These are phyloP conservation scores for Elgaria multicarinata DNA, from an alignment of 2,113 vertebrate genomes.

Conservation along the genomic window DNA sequence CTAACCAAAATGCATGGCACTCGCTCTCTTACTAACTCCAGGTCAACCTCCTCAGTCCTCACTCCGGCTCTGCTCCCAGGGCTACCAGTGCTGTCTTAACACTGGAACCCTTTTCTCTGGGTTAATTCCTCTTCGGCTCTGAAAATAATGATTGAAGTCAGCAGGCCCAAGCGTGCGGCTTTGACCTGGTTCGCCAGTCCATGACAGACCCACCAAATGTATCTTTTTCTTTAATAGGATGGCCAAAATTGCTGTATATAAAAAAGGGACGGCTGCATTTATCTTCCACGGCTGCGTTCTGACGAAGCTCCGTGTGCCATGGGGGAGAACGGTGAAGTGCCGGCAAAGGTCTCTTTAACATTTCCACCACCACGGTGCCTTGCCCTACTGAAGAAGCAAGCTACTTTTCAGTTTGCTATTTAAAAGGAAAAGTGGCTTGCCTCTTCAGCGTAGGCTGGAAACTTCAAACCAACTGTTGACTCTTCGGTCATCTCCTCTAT, in stretches of 20 bases:
- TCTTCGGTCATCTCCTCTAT: neutral
- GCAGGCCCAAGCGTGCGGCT: neutral
- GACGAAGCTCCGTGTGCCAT: neutral
- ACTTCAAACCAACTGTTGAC: neutral
- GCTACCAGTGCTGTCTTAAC: too few species aligned
- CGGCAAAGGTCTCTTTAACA: neutral
- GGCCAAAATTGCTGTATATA: too few species aligned
- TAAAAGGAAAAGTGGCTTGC: neutral
- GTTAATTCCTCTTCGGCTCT: neutral
- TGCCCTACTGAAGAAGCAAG: neutral
- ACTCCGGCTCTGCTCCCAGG: neutral
- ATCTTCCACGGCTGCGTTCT: neutral
- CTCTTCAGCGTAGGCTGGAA: neutral
- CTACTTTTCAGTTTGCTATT: neutral
- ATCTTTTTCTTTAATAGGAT: neutral
- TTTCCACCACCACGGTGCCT: neutral
- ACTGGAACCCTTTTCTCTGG: neutral
- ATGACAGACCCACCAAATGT: neutral
- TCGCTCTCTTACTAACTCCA: neutral
- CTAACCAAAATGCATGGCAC: constrained; percentile 13
- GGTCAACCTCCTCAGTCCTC: neutral
- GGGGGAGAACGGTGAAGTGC: neutral
- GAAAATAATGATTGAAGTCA: neutral
- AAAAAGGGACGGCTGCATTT: neutral
- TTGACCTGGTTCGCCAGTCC: neutral